Percentiles rank a stretch among this genome's conserved stretches.
phyloP scores from a whole-genome alignment of 2,797 vertebrate species.

The Macropus fuliginosus region DNA sequence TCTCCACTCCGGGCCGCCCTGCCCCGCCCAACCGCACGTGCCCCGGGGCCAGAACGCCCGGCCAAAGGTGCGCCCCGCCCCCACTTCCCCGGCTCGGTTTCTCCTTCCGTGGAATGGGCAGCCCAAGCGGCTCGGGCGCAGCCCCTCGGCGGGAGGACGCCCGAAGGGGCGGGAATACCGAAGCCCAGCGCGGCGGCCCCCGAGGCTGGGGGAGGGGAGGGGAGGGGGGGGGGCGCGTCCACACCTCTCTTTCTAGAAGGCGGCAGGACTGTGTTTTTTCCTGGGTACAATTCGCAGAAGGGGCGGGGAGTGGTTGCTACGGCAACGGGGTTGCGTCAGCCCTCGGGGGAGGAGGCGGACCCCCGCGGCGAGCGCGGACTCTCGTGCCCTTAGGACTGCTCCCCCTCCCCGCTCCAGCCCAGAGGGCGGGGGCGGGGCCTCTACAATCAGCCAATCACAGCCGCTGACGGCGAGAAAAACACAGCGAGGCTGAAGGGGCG shows the following conservation, averaged over 20 bases:
- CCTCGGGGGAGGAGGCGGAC: background rate
- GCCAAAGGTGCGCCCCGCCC: background rate
- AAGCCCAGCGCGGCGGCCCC: background rate
- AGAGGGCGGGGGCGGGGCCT: background rate
- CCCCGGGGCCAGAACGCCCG: background rate
- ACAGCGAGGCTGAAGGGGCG: background rate
- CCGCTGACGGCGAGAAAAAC: background rate
- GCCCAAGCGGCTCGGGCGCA: background rate
- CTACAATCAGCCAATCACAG: background rate
- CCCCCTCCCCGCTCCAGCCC: background rate
- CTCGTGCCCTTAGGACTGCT: accelerated
- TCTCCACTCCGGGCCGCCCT: background rate
- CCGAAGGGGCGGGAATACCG: accelerated
- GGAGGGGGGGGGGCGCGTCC: background rate
- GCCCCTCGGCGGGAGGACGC: background rate
- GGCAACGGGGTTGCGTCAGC: background rate
- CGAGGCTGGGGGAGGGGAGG: background rate
- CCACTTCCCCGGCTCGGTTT: background rate
- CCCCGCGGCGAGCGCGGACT: background rate
- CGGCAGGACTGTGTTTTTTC: background rate
- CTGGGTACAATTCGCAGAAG: background rate
- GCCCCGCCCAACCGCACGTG: background rate
- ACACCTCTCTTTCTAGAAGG: background rate
- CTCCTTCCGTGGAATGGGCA: background rate
- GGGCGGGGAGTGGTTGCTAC: background rate